These are phyloP conservation scores for Amphiprion percula DNA, from an alignment of 2,113 vertebrate genomes.

Conservation along the genomic window DNA sequence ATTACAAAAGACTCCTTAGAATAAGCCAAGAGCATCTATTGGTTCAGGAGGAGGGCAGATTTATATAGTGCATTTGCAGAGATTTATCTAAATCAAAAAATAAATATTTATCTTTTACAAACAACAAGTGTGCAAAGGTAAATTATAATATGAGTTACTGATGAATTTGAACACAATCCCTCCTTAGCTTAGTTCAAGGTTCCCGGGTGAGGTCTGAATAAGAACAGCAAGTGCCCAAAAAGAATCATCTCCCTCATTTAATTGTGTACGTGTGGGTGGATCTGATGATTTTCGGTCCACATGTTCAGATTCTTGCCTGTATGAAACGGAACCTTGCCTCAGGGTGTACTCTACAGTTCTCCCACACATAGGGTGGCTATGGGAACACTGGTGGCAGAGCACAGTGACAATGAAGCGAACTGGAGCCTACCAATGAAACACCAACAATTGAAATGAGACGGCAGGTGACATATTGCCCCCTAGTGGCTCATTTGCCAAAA, in stretches of 20 bases:
- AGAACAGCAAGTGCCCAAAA: slow-evolving; percentile 26
- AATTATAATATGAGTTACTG: slow-evolving; percentile 25
- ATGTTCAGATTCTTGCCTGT: slow-evolving; percentile 47
- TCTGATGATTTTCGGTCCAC: slow-evolving; percentile 40
- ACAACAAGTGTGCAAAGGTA: slow-evolving; percentile 18
- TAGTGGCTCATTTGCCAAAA: slow-evolving; percentile 63
- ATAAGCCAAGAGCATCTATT: slow-evolving; percentile 31
- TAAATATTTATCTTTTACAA: slow-evolving; percentile 12
- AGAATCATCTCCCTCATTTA: slow-evolving; percentile 59
- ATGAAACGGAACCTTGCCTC: slow-evolving; percentile 53
- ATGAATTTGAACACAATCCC: slow-evolving; percentile 11
- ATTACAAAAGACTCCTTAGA: slow-evolving; percentile 46
- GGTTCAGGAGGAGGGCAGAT: slow-evolving; percentile 38
- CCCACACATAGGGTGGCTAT: slow-evolving; percentile 40
- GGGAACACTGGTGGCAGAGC: slow-evolving; percentile 55
- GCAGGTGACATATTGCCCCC: slow-evolving; percentile 79
- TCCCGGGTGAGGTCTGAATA: slow-evolving; percentile 29
- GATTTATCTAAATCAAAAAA: slow-evolving; percentile 28
- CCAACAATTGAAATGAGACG: slow-evolving; percentile 18
- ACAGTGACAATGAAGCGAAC: slow-evolving; percentile 10
- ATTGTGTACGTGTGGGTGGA: slow-evolving; percentile 63
- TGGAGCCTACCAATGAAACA: slow-evolving; percentile 42
- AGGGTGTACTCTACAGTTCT: slow-evolving; percentile 40
- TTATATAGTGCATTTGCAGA: slow-evolving; percentile 26
- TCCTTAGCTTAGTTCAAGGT: slow-evolving; percentile 1